Conservation (phyloP, 2,888 invertebrate genomes). For the Idaea biselata region DNA sequence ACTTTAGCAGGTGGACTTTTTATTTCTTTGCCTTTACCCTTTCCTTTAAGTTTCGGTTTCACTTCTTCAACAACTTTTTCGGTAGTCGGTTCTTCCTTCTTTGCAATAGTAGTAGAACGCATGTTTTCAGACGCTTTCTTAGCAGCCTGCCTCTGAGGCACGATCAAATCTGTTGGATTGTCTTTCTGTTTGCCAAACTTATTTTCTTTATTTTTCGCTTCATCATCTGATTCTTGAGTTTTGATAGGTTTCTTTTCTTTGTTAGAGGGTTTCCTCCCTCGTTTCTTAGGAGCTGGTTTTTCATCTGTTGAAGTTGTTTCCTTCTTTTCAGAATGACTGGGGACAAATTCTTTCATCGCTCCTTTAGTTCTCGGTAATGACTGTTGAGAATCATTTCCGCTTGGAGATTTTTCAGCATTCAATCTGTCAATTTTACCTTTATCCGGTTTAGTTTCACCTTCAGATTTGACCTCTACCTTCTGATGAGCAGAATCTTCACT, state of each 20-base stretch:
- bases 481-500: conserved; percentile 77
- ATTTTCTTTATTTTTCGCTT: conserved; percentile 75
- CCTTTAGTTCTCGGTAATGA: conserved; percentile 89
- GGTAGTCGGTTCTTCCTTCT: conserved; percentile 58
- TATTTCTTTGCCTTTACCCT: conserved; percentile 71
- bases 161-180: conserved; percentile 90
- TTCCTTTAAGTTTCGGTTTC: conserved; percentile 64
- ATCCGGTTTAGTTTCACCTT: conserved; percentile 77
- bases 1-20: conserved; percentile 60
- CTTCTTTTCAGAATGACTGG: conserved; percentile 66
- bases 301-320: conserved; percentile 42
- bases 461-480: conserved; percentile 40
- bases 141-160: conserved; percentile 94
- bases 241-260: conserved; percentile 64
- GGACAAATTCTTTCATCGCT: conserved; percentile 90
- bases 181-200: conserved; percentile 75
- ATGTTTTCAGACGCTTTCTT: conserved; percentile 95
- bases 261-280: conserved; percentile 71
- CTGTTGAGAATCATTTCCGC: conserved; percentile 85
- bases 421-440: conserved; percentile 72
- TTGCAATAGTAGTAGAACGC: conserved; percentile 82
- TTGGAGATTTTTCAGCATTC: conserved; percentile 81
- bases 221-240: conserved; percentile 60
- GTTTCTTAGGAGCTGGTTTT: conserved; percentile 65
- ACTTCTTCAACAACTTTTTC: conserved; percentile 47